Conservation (phyloP, 2,797 vertebrate genomes). For the Lepus oiostolus region DNA sequence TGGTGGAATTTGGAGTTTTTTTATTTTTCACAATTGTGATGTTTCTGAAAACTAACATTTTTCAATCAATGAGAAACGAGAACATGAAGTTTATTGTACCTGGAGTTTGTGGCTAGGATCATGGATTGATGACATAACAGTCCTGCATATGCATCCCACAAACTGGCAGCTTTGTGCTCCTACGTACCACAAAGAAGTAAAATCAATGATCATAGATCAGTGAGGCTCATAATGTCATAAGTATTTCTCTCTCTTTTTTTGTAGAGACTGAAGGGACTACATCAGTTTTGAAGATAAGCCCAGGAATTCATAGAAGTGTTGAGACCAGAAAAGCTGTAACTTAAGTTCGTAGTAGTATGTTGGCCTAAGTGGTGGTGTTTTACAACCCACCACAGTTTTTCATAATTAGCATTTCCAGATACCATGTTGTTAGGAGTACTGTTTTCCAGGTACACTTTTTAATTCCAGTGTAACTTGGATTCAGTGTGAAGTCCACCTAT, state of each 20-base stretch:
- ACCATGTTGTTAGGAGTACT: not conserved
- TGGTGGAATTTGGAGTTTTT: not conserved
- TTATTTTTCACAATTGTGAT: not conserved
- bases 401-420: not conserved
- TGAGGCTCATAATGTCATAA: not conserved
- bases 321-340: not conserved
- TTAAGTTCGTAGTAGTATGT: not conserved
- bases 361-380: not conserved
- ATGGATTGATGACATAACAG: conserved; percentile 66
- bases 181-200: not conserved
- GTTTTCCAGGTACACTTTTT: not conserved
- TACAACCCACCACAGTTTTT: not conserved
- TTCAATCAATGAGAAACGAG: not conserved
- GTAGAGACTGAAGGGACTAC: not conserved
- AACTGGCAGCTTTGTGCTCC: not conserved
- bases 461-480: not conserved
- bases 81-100: conserved; percentile 54
- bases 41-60: not conserved
- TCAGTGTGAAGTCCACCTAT: not conserved
- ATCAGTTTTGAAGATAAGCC: not conserved
- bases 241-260: not conserved
- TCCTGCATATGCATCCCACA: not conserved
- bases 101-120: conserved; percentile 78
- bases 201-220: not conserved
- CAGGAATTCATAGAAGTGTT: not conserved